A percentile compares a stretch with the other conserved stretches of the same genome.
Conservation (phyloP, 2,113 vertebrate species). For the Alligator mississippiensis region DNA sequence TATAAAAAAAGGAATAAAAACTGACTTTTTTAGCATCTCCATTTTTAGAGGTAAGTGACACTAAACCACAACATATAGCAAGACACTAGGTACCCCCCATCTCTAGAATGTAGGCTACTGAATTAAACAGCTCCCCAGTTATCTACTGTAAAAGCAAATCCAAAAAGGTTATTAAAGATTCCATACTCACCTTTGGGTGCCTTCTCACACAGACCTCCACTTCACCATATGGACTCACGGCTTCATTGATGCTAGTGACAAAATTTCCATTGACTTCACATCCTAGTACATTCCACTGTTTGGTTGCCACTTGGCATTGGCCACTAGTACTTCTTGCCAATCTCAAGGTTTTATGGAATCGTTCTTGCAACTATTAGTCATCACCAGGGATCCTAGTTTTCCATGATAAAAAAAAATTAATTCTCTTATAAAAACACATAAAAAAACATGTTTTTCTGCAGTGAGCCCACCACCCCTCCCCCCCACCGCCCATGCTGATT, state of each 20-base stretch:
- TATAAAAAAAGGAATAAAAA: neutral
- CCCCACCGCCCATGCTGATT: too few species aligned
- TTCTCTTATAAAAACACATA: too few species aligned
- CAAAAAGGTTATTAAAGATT: neutral
- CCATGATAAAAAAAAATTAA: too few species aligned
- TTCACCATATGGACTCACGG: neutral
- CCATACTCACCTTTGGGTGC: neutral
- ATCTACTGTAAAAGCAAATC: neutral
- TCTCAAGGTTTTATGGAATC: neutral
- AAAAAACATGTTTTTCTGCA: too few species aligned
- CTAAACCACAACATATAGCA: neutral
- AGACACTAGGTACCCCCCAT: neutral
- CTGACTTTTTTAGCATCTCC: neutral
- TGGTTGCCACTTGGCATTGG: neutral
- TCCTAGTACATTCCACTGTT: neutral
- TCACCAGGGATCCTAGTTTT: too few species aligned
- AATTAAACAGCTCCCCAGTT: neutral
- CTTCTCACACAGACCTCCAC: neutral
- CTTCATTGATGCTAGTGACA: neutral
- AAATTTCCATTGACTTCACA: neutral
- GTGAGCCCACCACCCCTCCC: too few species aligned
- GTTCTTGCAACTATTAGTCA: too few species aligned
- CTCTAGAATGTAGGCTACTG: neutral
- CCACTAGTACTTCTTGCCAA: neutral
- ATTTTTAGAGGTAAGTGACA: neutral